These are phyloP conservation scores for Glaucidium brasilianum DNA, from an alignment of 2,113 vertebrate species.

Conservation along the genomic window DNA sequence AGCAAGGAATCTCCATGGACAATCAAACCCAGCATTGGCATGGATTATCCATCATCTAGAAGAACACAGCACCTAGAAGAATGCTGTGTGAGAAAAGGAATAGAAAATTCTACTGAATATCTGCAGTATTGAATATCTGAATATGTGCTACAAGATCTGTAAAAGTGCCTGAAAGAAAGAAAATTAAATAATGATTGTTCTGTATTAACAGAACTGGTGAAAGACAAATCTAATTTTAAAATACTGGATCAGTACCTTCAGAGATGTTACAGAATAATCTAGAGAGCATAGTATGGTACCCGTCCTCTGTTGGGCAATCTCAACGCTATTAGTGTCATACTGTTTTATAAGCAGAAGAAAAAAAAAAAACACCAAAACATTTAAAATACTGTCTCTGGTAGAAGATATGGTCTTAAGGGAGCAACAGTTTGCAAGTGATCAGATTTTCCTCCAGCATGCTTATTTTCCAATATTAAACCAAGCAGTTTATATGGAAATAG, in stretches of 20 bases:
- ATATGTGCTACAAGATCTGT: neutral
- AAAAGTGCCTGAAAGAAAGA: neutral
- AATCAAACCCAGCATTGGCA: neutral
- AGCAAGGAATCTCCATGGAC: neutral
- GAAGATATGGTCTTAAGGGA: neutral
- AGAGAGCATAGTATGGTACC: neutral
- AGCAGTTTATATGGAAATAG: constrained; percentile 18
- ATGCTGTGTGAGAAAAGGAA: neutral
- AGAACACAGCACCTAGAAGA: neutral
- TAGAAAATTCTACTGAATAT: neutral
- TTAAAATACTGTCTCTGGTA: neutral
- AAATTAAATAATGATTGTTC: neutral
- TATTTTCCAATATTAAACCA: constrained; percentile 34
- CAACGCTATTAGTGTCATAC: neutral
- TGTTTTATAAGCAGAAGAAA: neutral
- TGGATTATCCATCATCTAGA: neutral
- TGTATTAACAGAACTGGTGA: neutral
- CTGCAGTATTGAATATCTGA: neutral
- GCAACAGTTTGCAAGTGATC: constrained; percentile 1
- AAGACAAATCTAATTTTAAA: neutral
- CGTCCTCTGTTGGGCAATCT: neutral
- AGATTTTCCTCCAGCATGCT: neutral
- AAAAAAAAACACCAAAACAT: neutral
- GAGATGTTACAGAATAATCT: neutral
- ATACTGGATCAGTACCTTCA: neutral